phyloP scores from a whole-genome alignment of 2,888 invertebrate genomes.

The Eupithecia abbreviata region DNA sequence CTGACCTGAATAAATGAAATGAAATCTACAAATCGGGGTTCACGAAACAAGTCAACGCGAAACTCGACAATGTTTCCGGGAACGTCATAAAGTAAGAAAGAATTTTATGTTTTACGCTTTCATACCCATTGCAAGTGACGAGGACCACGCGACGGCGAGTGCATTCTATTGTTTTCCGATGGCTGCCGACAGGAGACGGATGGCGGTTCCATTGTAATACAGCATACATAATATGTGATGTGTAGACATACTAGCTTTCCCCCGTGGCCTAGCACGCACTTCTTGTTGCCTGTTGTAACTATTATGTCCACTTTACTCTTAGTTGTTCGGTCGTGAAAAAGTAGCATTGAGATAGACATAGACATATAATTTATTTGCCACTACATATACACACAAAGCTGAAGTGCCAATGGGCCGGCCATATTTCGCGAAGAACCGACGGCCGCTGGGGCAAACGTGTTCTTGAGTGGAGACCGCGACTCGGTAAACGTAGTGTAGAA shows the following conservation, averaged over 20 bases:
- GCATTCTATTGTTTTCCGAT: slow-evolving; percentile 74
- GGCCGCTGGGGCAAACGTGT: too few species aligned
- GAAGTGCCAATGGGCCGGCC: too few species aligned
- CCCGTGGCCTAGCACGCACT: not conserved
- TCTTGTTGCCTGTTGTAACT: not conserved
- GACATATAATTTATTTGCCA: too few species aligned
- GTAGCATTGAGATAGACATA: too few species aligned
- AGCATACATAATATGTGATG: slow-evolving; percentile 11
- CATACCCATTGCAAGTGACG: slow-evolving; percentile 54
- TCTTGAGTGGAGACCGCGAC: too few species aligned
- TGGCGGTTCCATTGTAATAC: slow-evolving; percentile 55
- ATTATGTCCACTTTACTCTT: not conserved
- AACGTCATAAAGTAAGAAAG: slow-evolving; percentile 56
- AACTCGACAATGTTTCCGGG: slow-evolving; percentile 47
- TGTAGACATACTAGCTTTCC: slow-evolving; percentile 17
- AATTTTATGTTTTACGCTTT: slow-evolving; percentile 60
- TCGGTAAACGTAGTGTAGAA: too few species aligned
- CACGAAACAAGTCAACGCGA: slow-evolving; percentile 31
- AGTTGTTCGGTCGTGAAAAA: not conserved
- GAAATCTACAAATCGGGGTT: not conserved
- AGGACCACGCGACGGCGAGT: slow-evolving; percentile 48
- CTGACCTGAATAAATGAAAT: too few species aligned
- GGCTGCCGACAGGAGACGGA: slow-evolving; percentile 64
- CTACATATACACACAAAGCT: too few species aligned
- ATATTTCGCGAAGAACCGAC: too few species aligned